Conservation (phyloP, 2,113 vertebrate species). For the Miniopterus natalensis region DNA sequence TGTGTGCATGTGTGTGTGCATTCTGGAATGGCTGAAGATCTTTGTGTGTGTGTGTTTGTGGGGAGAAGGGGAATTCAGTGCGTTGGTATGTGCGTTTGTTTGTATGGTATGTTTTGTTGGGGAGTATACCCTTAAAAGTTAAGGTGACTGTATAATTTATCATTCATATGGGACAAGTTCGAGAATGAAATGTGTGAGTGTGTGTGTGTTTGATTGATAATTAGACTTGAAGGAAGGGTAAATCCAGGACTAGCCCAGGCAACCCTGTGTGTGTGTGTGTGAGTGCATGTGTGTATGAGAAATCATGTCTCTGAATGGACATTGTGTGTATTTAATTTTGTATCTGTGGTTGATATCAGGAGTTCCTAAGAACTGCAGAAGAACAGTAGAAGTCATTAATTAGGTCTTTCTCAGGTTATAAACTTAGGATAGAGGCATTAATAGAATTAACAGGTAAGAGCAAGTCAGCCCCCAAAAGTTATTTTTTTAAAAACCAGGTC, state of each 20-base stretch:
- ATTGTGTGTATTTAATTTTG: neutral
- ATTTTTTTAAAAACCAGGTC: constrained; percentile 26
- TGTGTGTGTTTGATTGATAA: neutral
- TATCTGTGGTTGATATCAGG: neutral
- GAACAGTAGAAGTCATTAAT: constrained; percentile 22
- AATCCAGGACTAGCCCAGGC: neutral
- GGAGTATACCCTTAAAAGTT: neutral
- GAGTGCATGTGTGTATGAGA: neutral
- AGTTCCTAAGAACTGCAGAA: neutral
- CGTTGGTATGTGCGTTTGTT: neutral
- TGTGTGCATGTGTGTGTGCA: neutral
- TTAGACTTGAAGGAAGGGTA: neutral
- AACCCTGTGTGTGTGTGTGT: neutral
- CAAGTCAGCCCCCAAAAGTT: neutral
- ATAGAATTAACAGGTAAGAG: constrained; percentile 49
- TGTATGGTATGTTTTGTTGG: neutral
- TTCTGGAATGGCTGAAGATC: neutral
- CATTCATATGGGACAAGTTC: neutral
- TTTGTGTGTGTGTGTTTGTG: neutral
- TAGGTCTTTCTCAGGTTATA: constrained; percentile 3
- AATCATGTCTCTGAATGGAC: neutral
- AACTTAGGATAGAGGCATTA: constrained; percentile 29
- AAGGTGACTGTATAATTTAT: neutral
- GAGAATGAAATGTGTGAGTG: neutral
- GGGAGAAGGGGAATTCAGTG: neutral